Evolutionary conservation across 2,113 vertebrate species (phyloP), one percentile per base, ranked within the genome.

Genomic region (Tachycineta bicolor): DNA sequence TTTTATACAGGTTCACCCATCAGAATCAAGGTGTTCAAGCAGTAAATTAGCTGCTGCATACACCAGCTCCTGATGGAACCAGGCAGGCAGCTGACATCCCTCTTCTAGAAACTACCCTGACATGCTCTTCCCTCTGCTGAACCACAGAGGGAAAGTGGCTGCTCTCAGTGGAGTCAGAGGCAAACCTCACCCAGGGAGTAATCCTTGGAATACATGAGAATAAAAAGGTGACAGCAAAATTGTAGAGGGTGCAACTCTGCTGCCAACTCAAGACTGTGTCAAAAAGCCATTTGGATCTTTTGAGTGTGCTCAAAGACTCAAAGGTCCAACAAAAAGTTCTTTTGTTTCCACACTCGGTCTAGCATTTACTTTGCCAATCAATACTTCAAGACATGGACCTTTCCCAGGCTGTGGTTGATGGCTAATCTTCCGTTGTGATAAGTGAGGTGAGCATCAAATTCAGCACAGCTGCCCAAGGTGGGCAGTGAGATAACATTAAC

Each of bases 321-420:
- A 24, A 46, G 65, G 76, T 50, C 79, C 88, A 93, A 87, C 37
- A 82, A 53, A 56, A 85, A 93, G 10, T 26, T 68, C 18, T 81
- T 68, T 82, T 73, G 10, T 89, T 96, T 96, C 91, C 89, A 97
- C 90, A 53, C 94, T 96, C 93, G 85, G 85, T 97, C 97, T 96
- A 94, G 92, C 93, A 94, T 94, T 93, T 98, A 91, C 94, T 98
- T 98, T 97, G 97, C 97, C 93, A 97, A 98, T 98, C 97, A 98
- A 98, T 98, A 98, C 98, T 98, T 99, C 97, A 99, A 97, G 93
- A 55, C 82, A 98, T 97, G 97, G 98, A 98, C 97, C 85, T 98
- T 99, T 98, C 91, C 98, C 98, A 97, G 96, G 74, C 83, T 98
- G 96, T 98, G 97, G 98, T 98, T 98, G 98, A 97, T 97, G 96